phyloP scores from a whole-genome alignment of 1,140 invertebrate genomes.

The Pseudomyrmex dendroicus region DNA sequence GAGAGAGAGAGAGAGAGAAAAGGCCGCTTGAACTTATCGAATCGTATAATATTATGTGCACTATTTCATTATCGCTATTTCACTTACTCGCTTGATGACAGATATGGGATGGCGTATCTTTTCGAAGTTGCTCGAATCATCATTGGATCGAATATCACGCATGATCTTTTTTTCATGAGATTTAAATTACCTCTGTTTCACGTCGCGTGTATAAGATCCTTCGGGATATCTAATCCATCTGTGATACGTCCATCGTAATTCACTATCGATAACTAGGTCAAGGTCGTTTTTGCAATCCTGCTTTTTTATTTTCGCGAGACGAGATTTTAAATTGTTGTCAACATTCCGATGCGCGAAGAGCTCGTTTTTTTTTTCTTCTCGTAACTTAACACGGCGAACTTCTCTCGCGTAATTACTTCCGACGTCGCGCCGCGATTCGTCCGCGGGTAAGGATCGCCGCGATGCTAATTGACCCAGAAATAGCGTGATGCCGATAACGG shows the following conservation, averaged over 20 bases:
- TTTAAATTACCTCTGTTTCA: not conserved
- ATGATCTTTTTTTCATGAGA: not conserved
- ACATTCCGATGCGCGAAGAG: not conserved
- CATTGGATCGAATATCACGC: slow-evolving; percentile 14
- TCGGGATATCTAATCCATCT: not conserved
- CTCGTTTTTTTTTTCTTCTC: not conserved
- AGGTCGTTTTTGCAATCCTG: not conserved
- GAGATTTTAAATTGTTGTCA: slow-evolving; percentile 1
- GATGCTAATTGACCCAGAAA: slow-evolving; percentile 73
- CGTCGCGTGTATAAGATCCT: no score
- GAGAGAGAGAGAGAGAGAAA: not conserved
- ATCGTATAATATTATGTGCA: slow-evolving; percentile 12
- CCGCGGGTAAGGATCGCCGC: slow-evolving; percentile 61
- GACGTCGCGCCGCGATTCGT: slow-evolving; percentile 41
- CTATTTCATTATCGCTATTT: slow-evolving; percentile 24
- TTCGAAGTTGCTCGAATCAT: not conserved
- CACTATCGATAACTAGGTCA: slow-evolving; percentile 17
- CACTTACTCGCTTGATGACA: not conserved
- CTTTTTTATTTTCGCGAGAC: not conserved
- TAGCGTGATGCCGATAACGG: slow-evolving; percentile 74
- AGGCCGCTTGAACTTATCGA: slow-evolving; percentile 14
- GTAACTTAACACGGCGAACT: no score
- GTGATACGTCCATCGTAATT: not conserved
- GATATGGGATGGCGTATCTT: slow-evolving; percentile 9
- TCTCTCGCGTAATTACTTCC: slow-evolving; percentile 37